phyloP scores from a whole-genome alignment of 2,888 invertebrate genomes.

The Lathronympha strigana region DNA sequence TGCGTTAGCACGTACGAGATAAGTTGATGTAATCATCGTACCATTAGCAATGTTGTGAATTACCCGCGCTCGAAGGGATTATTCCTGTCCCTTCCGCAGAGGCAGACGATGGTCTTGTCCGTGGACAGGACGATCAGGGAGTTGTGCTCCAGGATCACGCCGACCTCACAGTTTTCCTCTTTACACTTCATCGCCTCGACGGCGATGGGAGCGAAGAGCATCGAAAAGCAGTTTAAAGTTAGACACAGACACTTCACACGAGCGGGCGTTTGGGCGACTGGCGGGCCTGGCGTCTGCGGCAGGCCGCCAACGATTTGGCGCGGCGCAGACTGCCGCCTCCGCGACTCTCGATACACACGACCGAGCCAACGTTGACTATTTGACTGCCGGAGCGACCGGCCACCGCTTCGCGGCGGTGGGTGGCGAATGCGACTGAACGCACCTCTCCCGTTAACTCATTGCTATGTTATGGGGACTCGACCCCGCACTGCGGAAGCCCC shows the following conservation, averaged over 20 bases:
- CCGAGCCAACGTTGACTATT: slow-evolving; percentile 77
- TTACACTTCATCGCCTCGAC: slow-evolving; percentile 84
- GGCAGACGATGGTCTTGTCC: slow-evolving; percentile 82
- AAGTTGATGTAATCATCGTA: slow-evolving; percentile 55
- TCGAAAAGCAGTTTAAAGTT: slow-evolving; percentile 62
- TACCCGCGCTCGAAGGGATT: slow-evolving; percentile 83
- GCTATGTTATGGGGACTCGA: slow-evolving; percentile 78
- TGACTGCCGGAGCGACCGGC: slow-evolving; percentile 72
- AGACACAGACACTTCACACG: slow-evolving; percentile 70
- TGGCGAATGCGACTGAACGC: slow-evolving; percentile 76
- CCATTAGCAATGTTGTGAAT: slow-evolving; percentile 63
- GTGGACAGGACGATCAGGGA: slow-evolving; percentile 80
- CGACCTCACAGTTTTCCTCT: slow-evolving; percentile 83
- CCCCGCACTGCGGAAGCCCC: slow-evolving; percentile 74
- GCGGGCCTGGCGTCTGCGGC: slow-evolving; percentile 50
- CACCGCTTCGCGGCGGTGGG: slow-evolving; percentile 79
- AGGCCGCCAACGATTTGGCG: slow-evolving; percentile 73
- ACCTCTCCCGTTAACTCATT: slow-evolving; percentile 83
- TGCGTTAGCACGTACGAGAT: slow-evolving; percentile 49
- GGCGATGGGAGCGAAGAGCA: slow-evolving; percentile 83
- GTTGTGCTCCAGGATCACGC: slow-evolving; percentile 81
- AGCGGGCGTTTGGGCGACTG: slow-evolving; percentile 52
- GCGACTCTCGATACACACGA: slow-evolving; percentile 69
- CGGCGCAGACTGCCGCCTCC: slow-evolving; percentile 71
- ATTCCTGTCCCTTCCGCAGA: slow-evolving; percentile 77